Percentiles rank a stretch among this genome's conserved stretches.
Conservation (phyloP, 1,140 invertebrate genomes). For the Zelostemma sp. region DNA sequence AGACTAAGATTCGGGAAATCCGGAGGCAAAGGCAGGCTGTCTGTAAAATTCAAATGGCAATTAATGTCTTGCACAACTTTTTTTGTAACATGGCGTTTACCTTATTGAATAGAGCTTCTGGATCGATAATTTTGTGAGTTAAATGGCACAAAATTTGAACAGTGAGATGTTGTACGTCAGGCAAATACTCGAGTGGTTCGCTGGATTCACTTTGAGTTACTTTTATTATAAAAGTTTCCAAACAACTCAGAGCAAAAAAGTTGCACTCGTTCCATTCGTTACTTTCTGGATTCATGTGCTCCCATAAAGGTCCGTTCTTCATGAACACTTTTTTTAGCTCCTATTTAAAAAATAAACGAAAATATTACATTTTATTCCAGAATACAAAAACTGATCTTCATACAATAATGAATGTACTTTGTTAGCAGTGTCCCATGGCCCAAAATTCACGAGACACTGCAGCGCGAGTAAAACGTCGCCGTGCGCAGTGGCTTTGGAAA, state of each 20-base stretch:
- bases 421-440: slow-evolving; percentile 11
- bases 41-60: slow-evolving; percentile 34
- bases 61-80: slow-evolving; percentile 5
- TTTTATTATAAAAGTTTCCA: slow-evolving; percentile 58
- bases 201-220: slow-evolving; percentile 27
- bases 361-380: too few relatives aligned
- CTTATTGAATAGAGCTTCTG: slow-evolving; percentile 53
- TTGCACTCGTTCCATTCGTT: slow-evolving; percentile 54
- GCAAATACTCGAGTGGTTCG: slow-evolving; percentile 46
- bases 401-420: slow-evolving; percentile 26
- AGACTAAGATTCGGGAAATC: slow-evolving; percentile 49
- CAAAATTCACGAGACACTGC: slow-evolving; percentile 29
- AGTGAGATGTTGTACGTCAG: slow-evolving; percentile 48
- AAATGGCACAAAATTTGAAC: slow-evolving; percentile 48
- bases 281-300: slow-evolving; percentile 38
- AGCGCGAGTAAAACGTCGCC: slow-evolving; percentile 52
- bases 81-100: slow-evolving; percentile 30
- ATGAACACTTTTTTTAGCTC: slow-evolving; percentile 52
- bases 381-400: too few relatives aligned
- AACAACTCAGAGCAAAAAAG: slow-evolving; percentile 53
- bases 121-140: slow-evolving; percentile 37
- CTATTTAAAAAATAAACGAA: slow-evolving; percentile 44
- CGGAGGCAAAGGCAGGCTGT: slow-evolving; percentile 49
- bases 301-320: slow-evolving; percentile 45
- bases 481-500: slow-evolving; percentile 32